Conservation (phyloP, 2,113 vertebrate genomes). For the Scomber japonicus region DNA sequence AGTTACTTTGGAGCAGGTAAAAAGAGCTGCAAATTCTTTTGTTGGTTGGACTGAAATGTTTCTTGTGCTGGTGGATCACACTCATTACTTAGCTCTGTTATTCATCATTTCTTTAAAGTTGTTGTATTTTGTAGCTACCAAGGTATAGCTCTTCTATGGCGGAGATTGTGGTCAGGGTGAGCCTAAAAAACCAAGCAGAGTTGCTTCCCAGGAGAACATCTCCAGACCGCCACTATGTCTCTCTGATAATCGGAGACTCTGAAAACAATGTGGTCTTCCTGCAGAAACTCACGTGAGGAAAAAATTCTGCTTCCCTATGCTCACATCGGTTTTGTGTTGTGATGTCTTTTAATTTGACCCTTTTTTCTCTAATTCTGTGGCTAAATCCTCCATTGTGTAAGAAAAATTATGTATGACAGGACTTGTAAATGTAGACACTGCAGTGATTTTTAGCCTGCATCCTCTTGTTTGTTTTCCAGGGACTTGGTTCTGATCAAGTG, state of each 20-base stretch:
- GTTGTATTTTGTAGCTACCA: slow-evolving; percentile 85
- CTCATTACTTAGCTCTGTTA: neutral
- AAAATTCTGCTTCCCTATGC: neutral
- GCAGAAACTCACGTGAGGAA: slow-evolving; percentile 89
- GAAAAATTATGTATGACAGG: neutral
- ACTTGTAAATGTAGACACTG: neutral
- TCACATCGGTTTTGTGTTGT: neutral
- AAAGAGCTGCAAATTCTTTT: neutral
- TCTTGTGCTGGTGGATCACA: too few relatives aligned
- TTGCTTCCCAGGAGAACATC: slow-evolving; percentile 91
- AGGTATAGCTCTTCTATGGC: slow-evolving; percentile 87
- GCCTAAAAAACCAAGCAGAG: slow-evolving; percentile 90
- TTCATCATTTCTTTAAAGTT: neutral
- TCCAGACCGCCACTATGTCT: slow-evolving; percentile 88
- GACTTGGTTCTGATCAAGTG: slow-evolving; percentile 89
- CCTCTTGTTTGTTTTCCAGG: slow-evolving; percentile 78
- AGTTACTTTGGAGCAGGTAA: slow-evolving; percentile 90
- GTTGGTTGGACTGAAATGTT: neutral
- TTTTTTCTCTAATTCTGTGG: neutral
- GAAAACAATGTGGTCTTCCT: slow-evolving; percentile 92
- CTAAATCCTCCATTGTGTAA: neutral
- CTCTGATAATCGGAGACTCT: slow-evolving; percentile 91
- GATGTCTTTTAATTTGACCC: neutral
- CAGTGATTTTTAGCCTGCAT: neutral
- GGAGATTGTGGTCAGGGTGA: slow-evolving; percentile 91